These are phyloP conservation scores for Stegana nigrithorax DNA, from an alignment of 2,888 invertebrate genomes.

Conservation along the genomic window DNA sequence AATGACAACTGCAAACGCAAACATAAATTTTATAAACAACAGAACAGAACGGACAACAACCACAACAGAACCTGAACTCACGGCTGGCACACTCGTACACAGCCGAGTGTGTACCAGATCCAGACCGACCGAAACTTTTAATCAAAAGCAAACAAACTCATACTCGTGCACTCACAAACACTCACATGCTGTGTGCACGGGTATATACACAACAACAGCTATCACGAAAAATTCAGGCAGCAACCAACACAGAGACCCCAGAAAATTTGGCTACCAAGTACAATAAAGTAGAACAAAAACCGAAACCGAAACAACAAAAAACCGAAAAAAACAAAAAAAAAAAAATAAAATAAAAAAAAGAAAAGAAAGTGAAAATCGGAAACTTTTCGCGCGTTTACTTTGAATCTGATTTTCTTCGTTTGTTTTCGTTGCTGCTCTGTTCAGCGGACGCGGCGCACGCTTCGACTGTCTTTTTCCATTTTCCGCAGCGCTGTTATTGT, in stretches of 20 bases:
- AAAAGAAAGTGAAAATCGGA: neutral
- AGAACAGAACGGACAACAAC: slow-evolving; percentile 1
- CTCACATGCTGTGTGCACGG: neutral
- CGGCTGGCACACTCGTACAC: too few relatives aligned
- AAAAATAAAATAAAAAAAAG: neutral
- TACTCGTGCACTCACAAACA: neutral
- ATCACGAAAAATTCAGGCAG: too few relatives aligned
- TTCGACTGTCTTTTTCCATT: neutral
- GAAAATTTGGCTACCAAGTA: too few relatives aligned
- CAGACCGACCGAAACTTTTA: neutral
- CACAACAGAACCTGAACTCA: too few relatives aligned
- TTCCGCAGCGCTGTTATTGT: neutral
- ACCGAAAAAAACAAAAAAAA: neutral
- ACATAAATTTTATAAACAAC: neutral
- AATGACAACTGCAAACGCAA: neutral
- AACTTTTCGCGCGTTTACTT: slow-evolving; percentile 11
- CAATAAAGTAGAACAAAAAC: neutral
- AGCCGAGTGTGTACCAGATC: too few relatives aligned
- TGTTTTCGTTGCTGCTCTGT: neutral
- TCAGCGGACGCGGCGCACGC: neutral
- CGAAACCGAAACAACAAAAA: neutral
- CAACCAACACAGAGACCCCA: neutral
- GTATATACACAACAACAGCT: too few relatives aligned
- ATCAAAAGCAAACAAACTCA: slow-evolving; percentile 3
- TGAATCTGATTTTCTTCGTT: neutral